These are phyloP conservation scores for Alentia gelatinosa DNA, from an alignment of 2,888 invertebrate genomes.

Conservation along the genomic window DNA sequence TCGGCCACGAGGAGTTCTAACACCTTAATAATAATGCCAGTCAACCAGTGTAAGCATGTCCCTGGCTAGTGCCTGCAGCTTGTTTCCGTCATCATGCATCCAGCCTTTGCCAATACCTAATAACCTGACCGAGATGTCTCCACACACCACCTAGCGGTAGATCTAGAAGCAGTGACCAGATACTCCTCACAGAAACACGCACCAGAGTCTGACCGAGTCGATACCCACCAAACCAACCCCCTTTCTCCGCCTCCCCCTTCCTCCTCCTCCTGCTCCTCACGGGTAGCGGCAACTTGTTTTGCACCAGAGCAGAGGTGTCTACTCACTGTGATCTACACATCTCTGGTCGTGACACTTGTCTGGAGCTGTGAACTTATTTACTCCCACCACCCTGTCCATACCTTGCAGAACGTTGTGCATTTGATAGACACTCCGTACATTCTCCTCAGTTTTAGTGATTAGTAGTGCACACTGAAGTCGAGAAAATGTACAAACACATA, in stretches of 20 bases:
- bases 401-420: no score
- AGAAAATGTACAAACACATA: no score
- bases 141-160: background rate
- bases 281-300: no score
- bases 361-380: no score
- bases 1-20: background rate
- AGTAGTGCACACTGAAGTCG: no score
- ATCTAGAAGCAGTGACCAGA: background rate
- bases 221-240: background rate
- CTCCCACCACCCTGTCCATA: no score
- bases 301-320: background rate
- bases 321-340: background rate
- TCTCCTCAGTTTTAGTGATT: no score
- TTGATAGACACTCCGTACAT: no score
- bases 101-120: background rate
- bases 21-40: background rate
- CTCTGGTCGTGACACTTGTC: no score
- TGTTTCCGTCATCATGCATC: background rate
- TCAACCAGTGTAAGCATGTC: background rate
- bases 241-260: background rate
- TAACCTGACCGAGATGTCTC: background rate
- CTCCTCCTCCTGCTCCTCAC: no score
- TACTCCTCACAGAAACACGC: background rate
- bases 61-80: conserved; percentile 30
- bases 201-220: no score